A percentile compares a stretch with the other conserved stretches of the same genome.
Conservation (phyloP, 2,888 invertebrate species). For the Dorcus hopei region DNA sequence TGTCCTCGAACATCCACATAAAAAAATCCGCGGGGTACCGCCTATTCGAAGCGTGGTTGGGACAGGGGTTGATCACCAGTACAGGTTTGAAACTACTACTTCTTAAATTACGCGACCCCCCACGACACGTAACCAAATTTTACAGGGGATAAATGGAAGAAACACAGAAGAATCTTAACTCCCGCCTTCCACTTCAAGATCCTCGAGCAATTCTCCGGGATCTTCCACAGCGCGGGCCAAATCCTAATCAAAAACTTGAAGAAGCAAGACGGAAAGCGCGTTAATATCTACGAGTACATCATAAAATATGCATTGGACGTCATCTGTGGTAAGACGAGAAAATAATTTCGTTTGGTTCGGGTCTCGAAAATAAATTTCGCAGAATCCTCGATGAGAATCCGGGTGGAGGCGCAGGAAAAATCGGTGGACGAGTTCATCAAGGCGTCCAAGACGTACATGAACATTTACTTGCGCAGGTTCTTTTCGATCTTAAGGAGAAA, state of each 20-base stretch:
- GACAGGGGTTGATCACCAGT: conserved; percentile 25
- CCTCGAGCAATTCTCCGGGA: conserved; percentile 45
- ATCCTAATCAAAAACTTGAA: conserved; percentile 42
- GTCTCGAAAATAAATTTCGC: background rate
- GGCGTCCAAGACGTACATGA: conserved; percentile 15
- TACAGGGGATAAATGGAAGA: conserved; percentile 47
- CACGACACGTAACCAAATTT: background rate
- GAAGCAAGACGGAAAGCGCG: conserved; percentile 15
- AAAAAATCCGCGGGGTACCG: conserved; percentile 26
- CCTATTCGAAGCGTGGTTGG: conserved; percentile 25
- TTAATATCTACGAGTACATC: conserved; percentile 50
- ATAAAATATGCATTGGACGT: conserved; percentile 48
- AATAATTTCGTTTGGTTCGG: background rate
- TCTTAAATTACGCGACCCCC: too few species aligned
- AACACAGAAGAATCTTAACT: conserved; percentile 48
- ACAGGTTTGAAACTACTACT: conserved; percentile 12
- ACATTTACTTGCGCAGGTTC: conserved; percentile 22
- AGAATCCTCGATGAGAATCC: conserved; percentile 28
- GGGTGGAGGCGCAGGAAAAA: conserved; percentile 21
- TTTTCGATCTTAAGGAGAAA: conserved; percentile 25
- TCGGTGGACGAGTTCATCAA: conserved; percentile 17
- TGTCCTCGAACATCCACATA: conserved; percentile 25
- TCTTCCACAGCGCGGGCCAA: conserved; percentile 47
- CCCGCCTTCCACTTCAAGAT: conserved; percentile 50
- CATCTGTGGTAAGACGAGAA: conserved; percentile 42